Conservation (phyloP, 2,113 vertebrate genomes). For the Fulmarus glacialis region DNA sequence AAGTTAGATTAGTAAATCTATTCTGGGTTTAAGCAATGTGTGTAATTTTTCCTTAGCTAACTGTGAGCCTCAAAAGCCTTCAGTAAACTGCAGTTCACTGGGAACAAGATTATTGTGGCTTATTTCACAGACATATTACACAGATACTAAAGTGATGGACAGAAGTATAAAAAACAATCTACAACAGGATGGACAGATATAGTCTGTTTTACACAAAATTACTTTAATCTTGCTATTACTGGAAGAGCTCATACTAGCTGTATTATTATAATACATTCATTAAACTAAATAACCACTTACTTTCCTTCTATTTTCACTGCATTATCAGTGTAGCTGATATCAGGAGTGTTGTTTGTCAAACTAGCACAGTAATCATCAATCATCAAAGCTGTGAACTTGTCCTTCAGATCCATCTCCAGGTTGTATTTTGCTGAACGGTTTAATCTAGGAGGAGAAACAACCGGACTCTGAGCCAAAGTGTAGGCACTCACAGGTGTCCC, state of each 20-base stretch:
- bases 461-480: background rate
- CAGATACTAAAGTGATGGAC: background rate
- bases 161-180: background rate
- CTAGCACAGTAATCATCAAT: conserved; percentile 85
- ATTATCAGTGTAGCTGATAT: conserved; percentile 31
- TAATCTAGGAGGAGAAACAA: conserved; percentile 72
- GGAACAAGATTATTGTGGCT: background rate
- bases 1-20: background rate
- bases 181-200: background rate
- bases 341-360: conserved; percentile 79
- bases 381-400: conserved; percentile 83
- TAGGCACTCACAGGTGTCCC: background rate
- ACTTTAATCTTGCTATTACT: background rate
- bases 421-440: conserved; percentile 86
- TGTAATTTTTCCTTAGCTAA: background rate
- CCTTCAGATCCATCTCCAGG: conserved; percentile 88
- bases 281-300: conserved; percentile 65
- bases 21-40: background rate
- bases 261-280: background rate
- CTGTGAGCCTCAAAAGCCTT: background rate
- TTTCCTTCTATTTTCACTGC: conserved; percentile 62
- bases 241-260: background rate
- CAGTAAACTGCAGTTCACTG: background rate
- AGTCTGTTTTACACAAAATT: background rate
- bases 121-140: background rate